Percentiles rank a stretch among this genome's conserved stretches.
phyloP scores from a whole-genome alignment of 2,113 vertebrate genomes.

The Tachysurus fulvidraco region DNA sequence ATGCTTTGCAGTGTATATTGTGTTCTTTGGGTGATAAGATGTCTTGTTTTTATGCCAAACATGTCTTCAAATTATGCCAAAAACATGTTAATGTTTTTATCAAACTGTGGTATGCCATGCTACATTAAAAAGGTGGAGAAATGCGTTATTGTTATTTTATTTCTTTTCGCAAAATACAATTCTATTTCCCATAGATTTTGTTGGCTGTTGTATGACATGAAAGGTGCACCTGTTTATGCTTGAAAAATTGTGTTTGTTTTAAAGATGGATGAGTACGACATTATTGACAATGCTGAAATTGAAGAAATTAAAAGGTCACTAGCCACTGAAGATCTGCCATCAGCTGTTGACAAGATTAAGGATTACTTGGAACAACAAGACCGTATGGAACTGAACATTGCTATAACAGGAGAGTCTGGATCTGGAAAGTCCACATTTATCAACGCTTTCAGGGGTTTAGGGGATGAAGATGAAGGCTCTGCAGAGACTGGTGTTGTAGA shows the following conservation, averaged over 20 bases:
- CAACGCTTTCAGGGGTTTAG: constrained; percentile 70
- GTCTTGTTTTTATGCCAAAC: too few relatives aligned
- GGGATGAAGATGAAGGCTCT: constrained; percentile 64
- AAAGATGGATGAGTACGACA: not conserved
- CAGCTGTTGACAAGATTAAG: constrained; percentile 47
- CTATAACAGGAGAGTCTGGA: constrained; percentile 70
- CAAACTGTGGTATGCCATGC: too few relatives aligned
- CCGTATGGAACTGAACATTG: constrained; percentile 65
- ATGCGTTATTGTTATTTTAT: too few relatives aligned
- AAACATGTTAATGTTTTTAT: too few relatives aligned
- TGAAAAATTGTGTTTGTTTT: not conserved
- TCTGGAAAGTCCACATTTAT: constrained; percentile 76
- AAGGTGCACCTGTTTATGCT: not conserved
- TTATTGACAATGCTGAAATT: not conserved
- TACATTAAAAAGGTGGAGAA: too few relatives aligned
- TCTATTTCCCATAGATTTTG: too few relatives aligned
- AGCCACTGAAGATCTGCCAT: constrained; percentile 25
- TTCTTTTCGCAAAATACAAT: too few relatives aligned
- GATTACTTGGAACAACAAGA: constrained; percentile 49
- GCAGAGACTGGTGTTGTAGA: constrained; percentile 71
- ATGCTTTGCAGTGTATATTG: too few relatives aligned
- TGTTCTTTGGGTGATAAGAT: too few relatives aligned
- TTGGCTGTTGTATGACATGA: too few relatives aligned
- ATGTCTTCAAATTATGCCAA: too few relatives aligned
- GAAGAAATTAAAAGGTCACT: constrained; percentile 43